phyloP scores from a whole-genome alignment of 2,888 invertebrate genomes.

The Xestia rhomboidea region DNA sequence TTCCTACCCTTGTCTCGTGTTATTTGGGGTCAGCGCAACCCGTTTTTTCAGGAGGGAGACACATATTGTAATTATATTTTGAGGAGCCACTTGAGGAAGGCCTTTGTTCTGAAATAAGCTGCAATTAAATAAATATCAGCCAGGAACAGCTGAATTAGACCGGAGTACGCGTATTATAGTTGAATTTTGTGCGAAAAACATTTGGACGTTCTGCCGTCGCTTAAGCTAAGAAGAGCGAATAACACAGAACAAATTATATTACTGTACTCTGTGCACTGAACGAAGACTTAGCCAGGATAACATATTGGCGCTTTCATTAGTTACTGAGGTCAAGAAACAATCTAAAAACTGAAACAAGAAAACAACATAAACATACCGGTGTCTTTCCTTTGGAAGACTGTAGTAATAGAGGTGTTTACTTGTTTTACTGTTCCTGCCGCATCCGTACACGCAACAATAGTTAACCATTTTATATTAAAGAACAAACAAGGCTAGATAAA shows the following conservation, averaged over 20 bases:
- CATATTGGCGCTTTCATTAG: background rate
- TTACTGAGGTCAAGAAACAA: background rate
- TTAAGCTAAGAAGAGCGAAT: background rate
- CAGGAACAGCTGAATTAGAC: background rate
- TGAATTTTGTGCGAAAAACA: background rate
- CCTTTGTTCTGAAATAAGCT: background rate
- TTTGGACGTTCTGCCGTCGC: background rate
- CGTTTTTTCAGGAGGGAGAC: too few species aligned
- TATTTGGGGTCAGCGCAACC: too few species aligned
- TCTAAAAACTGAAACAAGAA: background rate
- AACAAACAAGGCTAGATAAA: background rate
- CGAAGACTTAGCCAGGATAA: background rate
- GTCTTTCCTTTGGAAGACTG: constrained; percentile 81
- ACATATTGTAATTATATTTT: background rate
- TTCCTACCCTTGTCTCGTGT: too few species aligned
- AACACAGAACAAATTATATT: background rate
- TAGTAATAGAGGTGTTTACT: constrained; percentile 83
- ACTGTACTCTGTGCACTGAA: too few species aligned
- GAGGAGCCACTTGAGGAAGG: too few species aligned
- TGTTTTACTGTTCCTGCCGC: constrained; percentile 82
- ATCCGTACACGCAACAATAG: constrained; percentile 85
- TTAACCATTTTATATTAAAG: constrained; percentile 79
- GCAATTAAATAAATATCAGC: background rate
- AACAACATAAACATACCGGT: constrained; percentile 73
- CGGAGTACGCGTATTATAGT: too few species aligned